A percentile compares a stretch with the other conserved stretches of the same genome.
phyloP scores from a whole-genome alignment of 2,888 invertebrate species.

The Disparrhopalites patrizii region DNA sequence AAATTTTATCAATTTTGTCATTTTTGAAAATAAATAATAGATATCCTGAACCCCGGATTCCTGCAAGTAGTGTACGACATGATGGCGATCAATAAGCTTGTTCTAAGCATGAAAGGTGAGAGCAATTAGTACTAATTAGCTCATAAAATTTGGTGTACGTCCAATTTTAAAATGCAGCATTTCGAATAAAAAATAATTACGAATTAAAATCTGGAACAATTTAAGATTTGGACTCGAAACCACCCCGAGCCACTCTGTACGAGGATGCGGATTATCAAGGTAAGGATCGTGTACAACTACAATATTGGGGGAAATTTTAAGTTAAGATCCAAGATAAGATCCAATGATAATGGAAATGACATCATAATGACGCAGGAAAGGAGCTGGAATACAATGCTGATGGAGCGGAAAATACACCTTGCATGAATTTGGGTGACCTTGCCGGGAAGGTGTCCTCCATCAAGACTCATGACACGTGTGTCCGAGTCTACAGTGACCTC shows the following conservation, averaged over 20 bases:
- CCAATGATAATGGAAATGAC: neutral
- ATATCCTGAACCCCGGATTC: neutral
- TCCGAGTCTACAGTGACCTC: neutral
- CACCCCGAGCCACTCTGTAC: neutral
- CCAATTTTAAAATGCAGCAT: too few species aligned
- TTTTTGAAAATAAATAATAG: too few species aligned
- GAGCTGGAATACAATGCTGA: constrained; percentile 1
- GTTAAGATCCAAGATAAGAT: too few species aligned
- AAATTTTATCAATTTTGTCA: too few species aligned
- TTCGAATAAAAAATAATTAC: too few species aligned
- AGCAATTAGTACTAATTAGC: too few species aligned
- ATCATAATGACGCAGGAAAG: neutral
- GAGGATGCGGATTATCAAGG: neutral
- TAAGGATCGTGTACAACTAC: neutral
- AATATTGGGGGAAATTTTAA: neutral
- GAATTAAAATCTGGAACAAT: neutral
- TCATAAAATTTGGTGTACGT: too few species aligned
- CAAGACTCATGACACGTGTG: neutral
- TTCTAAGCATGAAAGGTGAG: neutral
- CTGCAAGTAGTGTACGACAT: constrained; percentile 1
- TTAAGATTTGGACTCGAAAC: neutral
- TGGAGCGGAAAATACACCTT: neutral
- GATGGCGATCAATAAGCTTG: neutral
- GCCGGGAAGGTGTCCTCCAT: neutral
- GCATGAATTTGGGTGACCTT: neutral